Evolutionary conservation across 2,888 invertebrate species (phyloP).

Genomic region (Philonicus albiceps): DNA sequence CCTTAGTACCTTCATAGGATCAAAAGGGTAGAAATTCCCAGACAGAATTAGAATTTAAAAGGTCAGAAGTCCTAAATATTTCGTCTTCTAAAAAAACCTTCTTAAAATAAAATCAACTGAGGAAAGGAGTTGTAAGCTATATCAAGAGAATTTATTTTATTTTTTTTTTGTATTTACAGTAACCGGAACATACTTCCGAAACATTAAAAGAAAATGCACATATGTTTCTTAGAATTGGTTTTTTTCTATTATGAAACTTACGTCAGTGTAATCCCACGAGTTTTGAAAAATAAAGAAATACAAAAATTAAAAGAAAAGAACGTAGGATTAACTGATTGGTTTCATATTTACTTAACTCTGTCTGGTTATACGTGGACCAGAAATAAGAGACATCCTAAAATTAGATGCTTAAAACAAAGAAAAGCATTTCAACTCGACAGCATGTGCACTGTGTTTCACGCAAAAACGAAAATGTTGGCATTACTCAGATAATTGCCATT

Average conservation of each 20-base stretch:
- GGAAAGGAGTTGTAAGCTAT: background rate
- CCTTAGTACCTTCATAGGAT: background rate
- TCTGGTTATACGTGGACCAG: background rate
- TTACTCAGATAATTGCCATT: background rate
- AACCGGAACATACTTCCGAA: background rate
- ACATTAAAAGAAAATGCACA: background rate
- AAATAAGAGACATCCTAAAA: background rate
- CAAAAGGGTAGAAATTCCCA: background rate
- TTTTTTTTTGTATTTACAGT: background rate
- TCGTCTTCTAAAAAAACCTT: background rate
- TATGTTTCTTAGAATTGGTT: background rate
- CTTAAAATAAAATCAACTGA: background rate
- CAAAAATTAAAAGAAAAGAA: background rate
- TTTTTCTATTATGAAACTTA: background rate
- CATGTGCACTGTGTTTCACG: background rate
- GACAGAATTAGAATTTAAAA: background rate
- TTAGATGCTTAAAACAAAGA: background rate
- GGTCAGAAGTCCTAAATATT: background rate
- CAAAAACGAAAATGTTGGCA: background rate
- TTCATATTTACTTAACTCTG: background rate
- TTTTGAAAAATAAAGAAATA: background rate
- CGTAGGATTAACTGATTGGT: background rate
- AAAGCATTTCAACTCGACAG: background rate
- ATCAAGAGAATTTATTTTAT: background rate
- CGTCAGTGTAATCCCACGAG: background rate